Conservation (phyloP, 2,888 invertebrate species). For the Amphipoea oculea region DNA sequence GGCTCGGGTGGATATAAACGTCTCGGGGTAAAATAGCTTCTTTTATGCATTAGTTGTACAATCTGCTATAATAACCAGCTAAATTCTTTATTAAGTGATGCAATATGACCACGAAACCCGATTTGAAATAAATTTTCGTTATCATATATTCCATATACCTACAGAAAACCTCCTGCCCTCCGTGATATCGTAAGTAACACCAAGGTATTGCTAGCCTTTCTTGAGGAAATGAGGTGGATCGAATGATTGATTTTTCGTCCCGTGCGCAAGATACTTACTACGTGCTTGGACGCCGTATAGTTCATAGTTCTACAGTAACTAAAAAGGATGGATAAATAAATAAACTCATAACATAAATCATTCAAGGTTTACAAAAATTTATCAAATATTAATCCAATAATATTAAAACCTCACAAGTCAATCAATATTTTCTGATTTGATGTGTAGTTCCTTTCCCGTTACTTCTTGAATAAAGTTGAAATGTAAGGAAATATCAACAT, state of each 20-base stretch:
- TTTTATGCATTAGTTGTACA: too few species aligned
- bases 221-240: neutral
- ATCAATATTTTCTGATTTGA: neutral
- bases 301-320: neutral
- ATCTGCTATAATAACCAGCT: too few species aligned
- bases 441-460: neutral
- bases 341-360: neutral
- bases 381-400: neutral
- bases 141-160: neutral
- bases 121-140: neutral
- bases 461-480: constrained; percentile 9
- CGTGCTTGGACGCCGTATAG: neutral
- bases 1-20: too few species aligned
- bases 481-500: constrained; percentile 16
- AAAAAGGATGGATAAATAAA: neutral
- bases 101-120: too few species aligned
- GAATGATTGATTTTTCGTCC: neutral
- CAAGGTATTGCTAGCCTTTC: neutral
- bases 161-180: neutral
- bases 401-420: neutral
- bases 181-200: neutral
- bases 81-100: neutral
- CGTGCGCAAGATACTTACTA: neutral
- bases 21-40: too few species aligned
- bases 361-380: neutral